These are phyloP conservation scores for Myxocyprinus asiaticus DNA, from an alignment of 2,113 vertebrate genomes.

Conservation along the genomic window DNA sequence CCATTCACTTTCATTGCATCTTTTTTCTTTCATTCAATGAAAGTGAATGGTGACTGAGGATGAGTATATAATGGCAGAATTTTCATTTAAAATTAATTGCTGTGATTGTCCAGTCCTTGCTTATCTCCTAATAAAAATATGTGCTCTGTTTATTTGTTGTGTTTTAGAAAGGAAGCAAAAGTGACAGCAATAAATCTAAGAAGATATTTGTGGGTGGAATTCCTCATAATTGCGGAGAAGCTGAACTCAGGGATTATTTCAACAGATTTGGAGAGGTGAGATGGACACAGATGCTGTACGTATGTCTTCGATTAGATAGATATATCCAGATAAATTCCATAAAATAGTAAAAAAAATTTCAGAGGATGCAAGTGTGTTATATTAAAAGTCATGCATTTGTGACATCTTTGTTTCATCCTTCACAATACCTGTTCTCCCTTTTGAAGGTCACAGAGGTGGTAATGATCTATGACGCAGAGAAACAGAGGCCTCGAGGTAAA, in stretches of 20 bases:
- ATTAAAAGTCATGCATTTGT: neutral
- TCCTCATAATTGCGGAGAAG: conserved; percentile 99
- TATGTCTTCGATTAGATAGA: no score
- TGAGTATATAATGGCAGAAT: no score
- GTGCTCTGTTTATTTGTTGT: conserved; percentile 46
- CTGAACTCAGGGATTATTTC: conserved; percentile 99
- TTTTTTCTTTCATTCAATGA: no score
- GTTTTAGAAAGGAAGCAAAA: conserved; percentile 93
- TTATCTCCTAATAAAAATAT: no score
- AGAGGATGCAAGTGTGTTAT: neutral
- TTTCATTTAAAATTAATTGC: no score
- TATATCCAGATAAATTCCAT: no score
- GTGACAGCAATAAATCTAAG: conserved; percentile 97
- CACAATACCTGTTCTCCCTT: conserved; percentile 70
- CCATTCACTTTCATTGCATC: no score
- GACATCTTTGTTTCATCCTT: neutral
- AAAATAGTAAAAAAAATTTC: neutral
- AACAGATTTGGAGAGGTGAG: conserved; percentile 99
- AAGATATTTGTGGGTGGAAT: conserved; percentile 99
- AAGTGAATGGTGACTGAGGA: no score
- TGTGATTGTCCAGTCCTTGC: no score
- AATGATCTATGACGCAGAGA: conserved; percentile 99
- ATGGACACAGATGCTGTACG: conserved; percentile 52
- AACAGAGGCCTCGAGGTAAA: conserved; percentile 99
- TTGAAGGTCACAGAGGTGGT: conserved; percentile 98